Evolutionary conservation across 2,113 vertebrate genomes (phyloP).

Genomic region (Candoia aspera): DNA sequence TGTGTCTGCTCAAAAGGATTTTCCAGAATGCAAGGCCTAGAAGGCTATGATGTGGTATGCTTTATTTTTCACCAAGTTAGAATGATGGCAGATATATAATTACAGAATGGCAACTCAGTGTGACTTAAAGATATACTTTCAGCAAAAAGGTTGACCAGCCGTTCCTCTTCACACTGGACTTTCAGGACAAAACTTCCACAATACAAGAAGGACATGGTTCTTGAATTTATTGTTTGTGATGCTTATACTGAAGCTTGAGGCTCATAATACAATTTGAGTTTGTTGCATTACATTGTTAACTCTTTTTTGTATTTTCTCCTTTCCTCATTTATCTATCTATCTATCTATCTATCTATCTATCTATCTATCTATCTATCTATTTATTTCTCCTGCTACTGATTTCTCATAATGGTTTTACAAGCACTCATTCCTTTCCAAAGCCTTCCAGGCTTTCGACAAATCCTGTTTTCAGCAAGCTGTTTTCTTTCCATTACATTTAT

Average conservation of each 20-base stretch:
- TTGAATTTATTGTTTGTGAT: not conserved
- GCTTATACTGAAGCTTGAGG: not conserved
- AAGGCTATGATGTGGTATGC: not conserved
- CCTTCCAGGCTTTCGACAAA: not conserved
- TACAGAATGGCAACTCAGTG: not conserved
- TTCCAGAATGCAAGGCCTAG: not conserved
- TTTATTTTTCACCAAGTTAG: not conserved
- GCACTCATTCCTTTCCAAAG: not conserved
- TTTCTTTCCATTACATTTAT: not conserved
- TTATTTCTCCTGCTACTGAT: not conserved
- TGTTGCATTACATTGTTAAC: not conserved
- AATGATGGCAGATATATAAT: not conserved
- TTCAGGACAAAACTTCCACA: not conserved
- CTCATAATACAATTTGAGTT: not conserved
- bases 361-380: too few species aligned
- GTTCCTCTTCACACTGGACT: not conserved
- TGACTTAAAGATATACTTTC: not conserved
- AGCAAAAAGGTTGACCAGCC: not conserved
- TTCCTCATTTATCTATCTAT: too few species aligned
- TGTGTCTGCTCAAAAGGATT: not conserved
- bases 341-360: too few species aligned
- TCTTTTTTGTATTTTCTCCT: not conserved
- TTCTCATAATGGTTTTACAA: not conserved
- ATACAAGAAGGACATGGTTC: not conserved
- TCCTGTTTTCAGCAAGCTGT: too few species aligned